Evolutionary conservation across 1,140 invertebrate genomes (phyloP).

Genomic region (Drosophila mojavensis): DNA sequence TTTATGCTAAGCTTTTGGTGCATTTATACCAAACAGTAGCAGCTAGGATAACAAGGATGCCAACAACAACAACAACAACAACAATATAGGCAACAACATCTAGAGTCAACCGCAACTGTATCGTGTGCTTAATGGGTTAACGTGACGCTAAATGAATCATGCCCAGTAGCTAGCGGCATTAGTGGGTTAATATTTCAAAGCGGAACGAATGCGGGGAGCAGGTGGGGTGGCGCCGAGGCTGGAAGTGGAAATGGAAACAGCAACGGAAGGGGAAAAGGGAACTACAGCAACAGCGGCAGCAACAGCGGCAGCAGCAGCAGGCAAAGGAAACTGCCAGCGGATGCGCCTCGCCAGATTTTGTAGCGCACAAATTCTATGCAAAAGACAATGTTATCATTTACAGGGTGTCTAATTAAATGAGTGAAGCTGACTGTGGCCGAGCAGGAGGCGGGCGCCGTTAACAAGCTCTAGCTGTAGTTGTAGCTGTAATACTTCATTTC

Average conservation of each 20-base stretch:
- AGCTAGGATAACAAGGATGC: conserved; percentile 25
- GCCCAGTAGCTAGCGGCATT: conserved; percentile 50
- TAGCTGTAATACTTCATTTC: background rate
- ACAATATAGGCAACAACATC: conserved; percentile 1
- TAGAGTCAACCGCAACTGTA: conserved; percentile 52
- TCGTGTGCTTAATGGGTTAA: conserved; percentile 76
- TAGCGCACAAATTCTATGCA: conserved; percentile 43
- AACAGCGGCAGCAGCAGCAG: background rate
- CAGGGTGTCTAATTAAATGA: conserved; percentile 64
- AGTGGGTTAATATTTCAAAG: conserved; percentile 76
- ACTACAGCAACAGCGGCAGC: background rate
- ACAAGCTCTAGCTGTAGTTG: background rate
- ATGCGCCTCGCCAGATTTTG: conserved; percentile 45
- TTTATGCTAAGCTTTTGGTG: conserved; percentile 76
- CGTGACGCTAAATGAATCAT: conserved; percentile 80
- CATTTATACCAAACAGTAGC: conserved; percentile 55
- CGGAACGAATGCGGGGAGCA: background rate
- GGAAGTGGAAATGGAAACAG: conserved; percentile 41
- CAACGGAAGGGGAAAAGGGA: conserved; percentile 3
- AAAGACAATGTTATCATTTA: conserved; percentile 48
- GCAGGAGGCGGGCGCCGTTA: background rate
- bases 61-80: conserved; percentile 10
- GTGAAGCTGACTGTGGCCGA: background rate
- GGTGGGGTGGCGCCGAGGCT: background rate
- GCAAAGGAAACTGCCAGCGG: conserved; percentile 13